Percentiles rank a stretch among this genome's conserved stretches.
Conservation (phyloP, 2,797 vertebrate species). For the Microctenopoma stevenorrisi region DNA sequence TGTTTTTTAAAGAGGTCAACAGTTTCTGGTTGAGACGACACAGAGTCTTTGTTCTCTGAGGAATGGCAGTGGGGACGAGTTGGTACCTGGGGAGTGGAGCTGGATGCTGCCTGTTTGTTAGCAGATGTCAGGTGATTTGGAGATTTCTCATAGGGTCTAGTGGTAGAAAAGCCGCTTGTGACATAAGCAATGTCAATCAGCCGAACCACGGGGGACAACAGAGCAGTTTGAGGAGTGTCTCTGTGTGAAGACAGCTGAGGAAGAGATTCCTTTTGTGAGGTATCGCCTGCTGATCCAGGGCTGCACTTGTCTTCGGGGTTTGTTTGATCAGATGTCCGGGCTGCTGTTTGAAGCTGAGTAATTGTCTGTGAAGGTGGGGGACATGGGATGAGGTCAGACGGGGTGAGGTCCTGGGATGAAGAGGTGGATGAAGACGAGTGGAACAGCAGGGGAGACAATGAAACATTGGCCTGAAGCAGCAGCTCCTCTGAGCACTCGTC, state of each 20-base stretch:
- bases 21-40: background rate
- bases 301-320: background rate
- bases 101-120: background rate
- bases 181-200: conserved; percentile 25
- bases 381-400: conserved; percentile 49
- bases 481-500: conserved; percentile 56
- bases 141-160: background rate
- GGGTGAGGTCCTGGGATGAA: conserved; percentile 71
- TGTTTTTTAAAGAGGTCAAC: background rate
- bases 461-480: conserved; percentile 9
- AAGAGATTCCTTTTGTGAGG: background rate
- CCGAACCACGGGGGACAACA: conserved; percentile 28
- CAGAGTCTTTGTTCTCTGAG: background rate
- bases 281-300: background rate
- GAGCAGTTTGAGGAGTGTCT: background rate
- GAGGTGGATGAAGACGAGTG: conserved; percentile 52
- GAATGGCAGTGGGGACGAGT: background rate
- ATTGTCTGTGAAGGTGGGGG: conserved; percentile 9
- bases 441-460: conserved; percentile 39
- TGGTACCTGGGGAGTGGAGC: background rate
- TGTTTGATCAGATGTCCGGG: background rate
- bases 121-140: background rate
- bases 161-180: too few species aligned
- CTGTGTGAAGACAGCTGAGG: conserved; percentile 8
- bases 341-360: conserved; percentile 8